These are phyloP conservation scores for Amiota minor DNA, from an alignment of 2,888 invertebrate genomes.

Conservation along the genomic window DNA sequence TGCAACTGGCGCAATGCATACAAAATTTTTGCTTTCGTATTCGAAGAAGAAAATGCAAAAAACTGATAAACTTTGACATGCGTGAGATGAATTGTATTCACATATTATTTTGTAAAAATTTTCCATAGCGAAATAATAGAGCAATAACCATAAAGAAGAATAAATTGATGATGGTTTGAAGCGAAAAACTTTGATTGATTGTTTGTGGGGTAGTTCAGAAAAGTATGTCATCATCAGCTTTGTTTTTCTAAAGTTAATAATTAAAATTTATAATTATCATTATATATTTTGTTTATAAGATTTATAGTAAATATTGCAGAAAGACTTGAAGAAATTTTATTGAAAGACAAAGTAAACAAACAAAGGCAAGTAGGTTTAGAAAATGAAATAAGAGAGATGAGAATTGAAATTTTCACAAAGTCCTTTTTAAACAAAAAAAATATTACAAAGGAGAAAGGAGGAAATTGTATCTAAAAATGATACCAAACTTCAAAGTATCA, in stretches of 20 bases:
- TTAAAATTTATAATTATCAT: background rate
- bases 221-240: background rate
- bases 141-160: background rate
- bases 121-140: slow-evolving; percentile 26
- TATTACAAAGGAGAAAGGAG: too few species aligned
- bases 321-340: background rate
- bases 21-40: background rate
- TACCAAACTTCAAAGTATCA: too few species aligned
- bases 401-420: too few species aligned
- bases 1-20: slow-evolving; percentile 36
- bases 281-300: background rate
- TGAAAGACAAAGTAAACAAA: too few species aligned
- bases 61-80: slow-evolving; percentile 42
- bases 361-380: too few species aligned
- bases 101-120: slow-evolving; percentile 19
- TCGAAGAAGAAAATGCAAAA: slow-evolving; percentile 13
- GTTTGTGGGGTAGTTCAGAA: background rate
- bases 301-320: background rate
- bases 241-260: background rate
- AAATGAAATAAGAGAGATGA: too few species aligned
- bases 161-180: background rate
- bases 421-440: too few species aligned
- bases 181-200: slow-evolving; percentile 16
- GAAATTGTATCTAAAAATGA: too few species aligned
- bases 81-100: background rate